A percentile compares a stretch with the other conserved stretches of the same genome.
These are phyloP conservation scores for Sclerodermus sp. DNA, from an alignment of 2,888 invertebrate genomes.

Conservation along the genomic window DNA sequence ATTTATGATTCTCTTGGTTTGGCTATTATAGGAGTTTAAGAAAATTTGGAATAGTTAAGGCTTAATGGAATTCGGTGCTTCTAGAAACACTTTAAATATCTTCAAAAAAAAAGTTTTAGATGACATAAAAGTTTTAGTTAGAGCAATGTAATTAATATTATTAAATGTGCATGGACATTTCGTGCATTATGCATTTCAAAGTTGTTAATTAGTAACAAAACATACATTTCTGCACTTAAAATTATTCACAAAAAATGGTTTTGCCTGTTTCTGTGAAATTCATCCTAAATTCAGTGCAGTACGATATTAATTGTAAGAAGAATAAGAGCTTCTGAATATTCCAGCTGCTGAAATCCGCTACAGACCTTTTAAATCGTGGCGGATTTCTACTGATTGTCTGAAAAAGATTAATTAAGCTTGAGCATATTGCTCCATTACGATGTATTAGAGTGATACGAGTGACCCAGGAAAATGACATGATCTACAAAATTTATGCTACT, in stretches of 20 bases:
- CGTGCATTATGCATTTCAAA: no score
- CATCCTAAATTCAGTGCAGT: conserved; percentile 13
- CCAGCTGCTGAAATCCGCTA: conserved; percentile 38
- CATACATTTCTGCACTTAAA: conserved; percentile 23
- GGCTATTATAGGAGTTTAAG: no score
- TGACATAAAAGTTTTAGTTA: no score
- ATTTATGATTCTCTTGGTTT: no score
- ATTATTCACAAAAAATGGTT: conserved; percentile 18
- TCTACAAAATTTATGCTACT: no score
- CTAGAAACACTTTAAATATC: no score
- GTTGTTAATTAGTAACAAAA: not conserved
- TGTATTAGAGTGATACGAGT: not conserved
- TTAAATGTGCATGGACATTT: no score
- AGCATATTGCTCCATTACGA: conserved; percentile 22
- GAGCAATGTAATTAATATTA: no score
- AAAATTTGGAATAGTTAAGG: no score
- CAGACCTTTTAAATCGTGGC: conserved; percentile 52
- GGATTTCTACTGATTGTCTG: conserved; percentile 48
- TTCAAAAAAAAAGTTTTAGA: no score
- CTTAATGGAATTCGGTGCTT: no score
- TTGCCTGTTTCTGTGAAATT: conserved; percentile 15
- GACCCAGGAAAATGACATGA: no score
- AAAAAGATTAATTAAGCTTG: conserved; percentile 43
- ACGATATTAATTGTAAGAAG: conserved; percentile 11
- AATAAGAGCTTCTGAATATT: conserved; percentile 23